Conservation (phyloP, 2,113 vertebrate genomes). For the Strix uralensis region DNA sequence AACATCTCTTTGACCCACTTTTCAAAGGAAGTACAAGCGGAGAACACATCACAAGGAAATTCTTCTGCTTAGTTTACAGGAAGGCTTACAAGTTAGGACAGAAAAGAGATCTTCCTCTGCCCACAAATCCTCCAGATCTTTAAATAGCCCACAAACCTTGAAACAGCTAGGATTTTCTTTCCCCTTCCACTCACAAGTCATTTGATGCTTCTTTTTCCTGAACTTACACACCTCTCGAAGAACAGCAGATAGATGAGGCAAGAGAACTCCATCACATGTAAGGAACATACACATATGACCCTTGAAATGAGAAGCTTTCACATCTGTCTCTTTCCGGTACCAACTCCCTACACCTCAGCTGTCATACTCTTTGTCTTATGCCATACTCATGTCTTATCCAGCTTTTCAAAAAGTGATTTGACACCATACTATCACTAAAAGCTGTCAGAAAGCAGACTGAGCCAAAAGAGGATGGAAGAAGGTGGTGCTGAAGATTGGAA, state of each 20-base stretch:
- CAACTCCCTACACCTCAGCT: background rate
- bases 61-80: background rate
- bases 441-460: background rate
- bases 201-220: background rate
- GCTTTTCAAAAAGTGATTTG: background rate
- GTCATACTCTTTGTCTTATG: background rate
- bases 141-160: background rate
- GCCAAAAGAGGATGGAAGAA: background rate
- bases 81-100: background rate
- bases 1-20: slow-evolving; percentile 40
- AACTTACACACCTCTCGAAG: background rate
- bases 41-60: slow-evolving; percentile 11
- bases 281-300: background rate
- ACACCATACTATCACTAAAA: background rate
- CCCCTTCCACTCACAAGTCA: background rate
- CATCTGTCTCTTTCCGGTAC: background rate
- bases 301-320: background rate
- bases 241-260: background rate
- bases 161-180: background rate
- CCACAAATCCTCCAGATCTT: background rate
- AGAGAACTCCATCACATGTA: background rate
- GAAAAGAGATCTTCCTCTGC: background rate
- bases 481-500: background rate
- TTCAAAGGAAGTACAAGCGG: background rate
- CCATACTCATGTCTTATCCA: background rate